Conservation (phyloP, 2,888 invertebrate genomes). For the Neoscelio sp. region DNA sequence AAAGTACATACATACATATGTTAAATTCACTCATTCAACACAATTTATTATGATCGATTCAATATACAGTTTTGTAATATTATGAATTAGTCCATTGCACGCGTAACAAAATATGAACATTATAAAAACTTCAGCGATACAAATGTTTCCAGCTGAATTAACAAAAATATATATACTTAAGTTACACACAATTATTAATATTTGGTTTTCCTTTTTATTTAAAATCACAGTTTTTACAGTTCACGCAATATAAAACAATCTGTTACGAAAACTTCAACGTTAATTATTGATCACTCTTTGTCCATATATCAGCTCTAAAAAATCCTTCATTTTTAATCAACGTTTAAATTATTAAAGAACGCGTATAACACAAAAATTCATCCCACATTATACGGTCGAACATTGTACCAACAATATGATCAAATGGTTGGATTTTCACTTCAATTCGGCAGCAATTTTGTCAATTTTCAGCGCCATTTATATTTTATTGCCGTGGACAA, state of each 20-base stretch:
- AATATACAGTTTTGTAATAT: not conserved
- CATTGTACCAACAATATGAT: constrained; percentile 25
- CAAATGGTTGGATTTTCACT: constrained; percentile 24
- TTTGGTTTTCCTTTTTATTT: not conserved
- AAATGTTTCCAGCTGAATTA: not conserved
- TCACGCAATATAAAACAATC: not conserved
- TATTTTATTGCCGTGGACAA: constrained; percentile 36
- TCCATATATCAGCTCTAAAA: not conserved
- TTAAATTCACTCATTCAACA: too few species aligned
- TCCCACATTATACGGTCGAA: not conserved
- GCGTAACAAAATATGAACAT: too few species aligned
- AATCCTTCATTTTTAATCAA: too few species aligned
- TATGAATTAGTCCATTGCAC: not conserved
- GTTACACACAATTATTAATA: not conserved
- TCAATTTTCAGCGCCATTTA: constrained; percentile 39
- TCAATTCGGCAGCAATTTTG: constrained; percentile 26
- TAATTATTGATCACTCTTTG: not conserved
- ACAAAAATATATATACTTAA: not conserved
- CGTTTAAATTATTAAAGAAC: not conserved
- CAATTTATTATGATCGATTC: too few species aligned
- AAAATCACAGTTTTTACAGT: not conserved
- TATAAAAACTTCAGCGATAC: not conserved
- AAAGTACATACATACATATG: too few species aligned
- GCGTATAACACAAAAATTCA: constrained; percentile 14
- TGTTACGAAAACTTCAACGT: not conserved